phyloP scores from a whole-genome alignment of 2,888 invertebrate species.

The Sarcophaga carnaria region DNA sequence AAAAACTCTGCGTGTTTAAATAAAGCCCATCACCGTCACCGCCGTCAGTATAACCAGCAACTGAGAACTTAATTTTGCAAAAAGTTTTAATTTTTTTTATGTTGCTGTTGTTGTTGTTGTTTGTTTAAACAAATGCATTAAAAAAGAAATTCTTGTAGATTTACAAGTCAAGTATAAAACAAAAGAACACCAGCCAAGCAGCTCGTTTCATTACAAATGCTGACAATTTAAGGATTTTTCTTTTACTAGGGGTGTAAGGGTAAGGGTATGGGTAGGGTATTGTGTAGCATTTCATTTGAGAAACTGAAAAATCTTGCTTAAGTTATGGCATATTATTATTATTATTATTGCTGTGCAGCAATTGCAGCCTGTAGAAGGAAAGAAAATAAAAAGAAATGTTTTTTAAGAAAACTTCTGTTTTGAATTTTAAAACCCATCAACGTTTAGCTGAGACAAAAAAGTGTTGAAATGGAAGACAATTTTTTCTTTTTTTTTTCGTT shows the following conservation, averaged over 20 bases:
- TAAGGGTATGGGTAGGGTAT: not conserved
- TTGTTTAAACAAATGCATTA: not conserved
- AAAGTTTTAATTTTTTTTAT: not conserved
- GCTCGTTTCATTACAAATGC: not conserved
- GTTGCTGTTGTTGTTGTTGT: not conserved
- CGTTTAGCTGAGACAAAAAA: not conserved
- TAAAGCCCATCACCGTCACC: not conserved
- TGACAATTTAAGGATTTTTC: not conserved
- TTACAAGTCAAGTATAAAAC: not conserved
- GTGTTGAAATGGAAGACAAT: constrained; percentile 1
- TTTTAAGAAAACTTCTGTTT: not conserved
- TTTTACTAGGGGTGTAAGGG: too few species aligned
- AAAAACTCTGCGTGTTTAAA: not conserved
- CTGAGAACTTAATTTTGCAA: not conserved
- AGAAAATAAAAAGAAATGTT: not conserved
- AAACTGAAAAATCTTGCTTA: not conserved
- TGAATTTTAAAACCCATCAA: not conserved
- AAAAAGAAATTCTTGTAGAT: not conserved
- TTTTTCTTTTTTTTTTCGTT: not conserved
- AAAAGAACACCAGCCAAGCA: too few species aligned
- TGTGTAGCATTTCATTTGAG: not conserved
- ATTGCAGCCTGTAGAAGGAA: not conserved
- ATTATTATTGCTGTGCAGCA: not conserved
- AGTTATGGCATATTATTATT: not conserved
- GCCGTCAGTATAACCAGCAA: not conserved